These are phyloP conservation scores for Leptobrachium leishanense DNA, from an alignment of 2,113 vertebrate genomes.

Conservation along the genomic window DNA sequence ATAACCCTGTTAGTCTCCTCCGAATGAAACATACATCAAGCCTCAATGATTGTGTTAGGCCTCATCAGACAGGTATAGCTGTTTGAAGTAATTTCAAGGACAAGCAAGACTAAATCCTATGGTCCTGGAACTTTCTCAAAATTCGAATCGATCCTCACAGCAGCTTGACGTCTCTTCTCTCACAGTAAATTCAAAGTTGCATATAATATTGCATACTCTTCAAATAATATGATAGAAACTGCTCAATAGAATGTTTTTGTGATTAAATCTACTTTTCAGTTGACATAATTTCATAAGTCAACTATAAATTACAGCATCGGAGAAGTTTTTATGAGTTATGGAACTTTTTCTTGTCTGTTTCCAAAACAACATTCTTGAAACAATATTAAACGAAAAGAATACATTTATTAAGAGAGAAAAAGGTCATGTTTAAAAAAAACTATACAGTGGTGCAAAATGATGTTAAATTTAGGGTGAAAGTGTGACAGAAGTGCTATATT, in stretches of 20 bases:
- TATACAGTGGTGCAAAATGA: no score
- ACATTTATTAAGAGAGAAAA: no score
- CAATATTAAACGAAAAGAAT: no score
- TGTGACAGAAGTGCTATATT: no score
- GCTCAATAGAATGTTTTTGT: conserved; percentile 29
- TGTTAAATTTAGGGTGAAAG: no score
- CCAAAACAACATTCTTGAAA: no score
- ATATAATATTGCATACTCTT: conserved; percentile 46
- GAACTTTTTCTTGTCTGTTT: no score
- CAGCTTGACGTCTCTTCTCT: conserved; percentile 45
- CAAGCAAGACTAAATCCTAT: conserved; percentile 38
- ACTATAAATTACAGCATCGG: conserved; percentile 28
- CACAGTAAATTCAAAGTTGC: conserved; percentile 41
- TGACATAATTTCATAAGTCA: conserved; percentile 31
- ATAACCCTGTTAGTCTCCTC: no score
- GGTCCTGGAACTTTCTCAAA: conserved; percentile 13
- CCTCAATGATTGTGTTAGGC: no score
- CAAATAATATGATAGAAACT: conserved; percentile 19
- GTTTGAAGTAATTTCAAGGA: conserved; percentile 41
- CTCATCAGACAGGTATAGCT: no score
- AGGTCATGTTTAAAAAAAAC: no score
- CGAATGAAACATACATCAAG: no score
- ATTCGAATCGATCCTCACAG: conserved; percentile 46
- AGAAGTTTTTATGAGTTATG: not conserved
- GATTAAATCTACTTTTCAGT: not conserved